Evolutionary conservation across 2,888 invertebrate species (phyloP).

Genomic region (Macropis europaea): DNA sequence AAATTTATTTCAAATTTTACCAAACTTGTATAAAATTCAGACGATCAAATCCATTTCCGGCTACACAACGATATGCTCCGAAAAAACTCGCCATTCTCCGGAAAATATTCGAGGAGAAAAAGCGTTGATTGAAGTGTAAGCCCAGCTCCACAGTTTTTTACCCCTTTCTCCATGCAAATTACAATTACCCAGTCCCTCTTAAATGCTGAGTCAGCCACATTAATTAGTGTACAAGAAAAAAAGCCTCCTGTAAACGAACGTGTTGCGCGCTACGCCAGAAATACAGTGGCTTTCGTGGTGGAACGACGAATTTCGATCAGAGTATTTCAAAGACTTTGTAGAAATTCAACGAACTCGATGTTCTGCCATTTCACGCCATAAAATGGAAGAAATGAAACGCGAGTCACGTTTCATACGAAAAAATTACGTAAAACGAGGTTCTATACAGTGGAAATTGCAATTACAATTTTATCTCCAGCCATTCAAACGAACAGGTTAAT

Average conservation of each 20-base stretch:
- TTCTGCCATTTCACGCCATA: neutral
- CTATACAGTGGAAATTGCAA: neutral
- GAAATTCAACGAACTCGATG: neutral
- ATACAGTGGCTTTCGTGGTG: neutral
- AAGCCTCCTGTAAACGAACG: neutral
- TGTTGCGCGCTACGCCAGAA: too few species aligned
- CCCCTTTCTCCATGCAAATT: neutral
- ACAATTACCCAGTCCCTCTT: neutral
- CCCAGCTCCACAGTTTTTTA: neutral
- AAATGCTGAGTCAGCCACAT: neutral
- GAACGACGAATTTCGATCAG: neutral
- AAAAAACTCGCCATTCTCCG: too few species aligned
- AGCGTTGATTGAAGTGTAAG: neutral
- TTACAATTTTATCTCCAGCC: neutral
- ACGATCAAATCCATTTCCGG: too few species aligned
- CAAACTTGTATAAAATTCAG: too few species aligned
- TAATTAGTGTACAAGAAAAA: constrained; percentile 1
- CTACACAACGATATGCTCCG: too few species aligned
- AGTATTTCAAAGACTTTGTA: constrained; percentile 2
- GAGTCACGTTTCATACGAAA: neutral
- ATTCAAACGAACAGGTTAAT: constrained; percentile 13
- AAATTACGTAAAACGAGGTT: constrained; percentile 6
- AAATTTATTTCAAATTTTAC: too few species aligned
- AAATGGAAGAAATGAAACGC: neutral
- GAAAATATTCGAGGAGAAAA: too few species aligned